These are phyloP conservation scores for Amphipoea lucens DNA, from an alignment of 2,888 invertebrate species.

Conservation along the genomic window DNA sequence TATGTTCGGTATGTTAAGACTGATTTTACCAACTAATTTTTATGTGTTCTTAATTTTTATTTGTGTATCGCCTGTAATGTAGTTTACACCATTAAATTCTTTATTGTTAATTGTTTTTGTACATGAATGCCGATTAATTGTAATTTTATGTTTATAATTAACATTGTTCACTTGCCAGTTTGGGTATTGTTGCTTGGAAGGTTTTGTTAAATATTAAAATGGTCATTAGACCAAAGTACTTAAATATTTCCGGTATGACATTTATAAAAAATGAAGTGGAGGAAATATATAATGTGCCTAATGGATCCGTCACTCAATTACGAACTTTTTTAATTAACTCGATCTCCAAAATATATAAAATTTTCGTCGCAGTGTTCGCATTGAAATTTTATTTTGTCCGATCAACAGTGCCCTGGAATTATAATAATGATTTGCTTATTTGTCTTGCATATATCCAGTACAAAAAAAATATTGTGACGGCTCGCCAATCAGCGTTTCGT, in stretches of 20 bases:
- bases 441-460: conserved; percentile 58
- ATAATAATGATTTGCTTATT: conserved; percentile 59
- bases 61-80: conserved; percentile 66
- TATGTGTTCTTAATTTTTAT: conserved; percentile 74
- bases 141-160: conserved; percentile 61
- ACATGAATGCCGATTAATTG: conserved; percentile 57
- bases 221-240: conserved; percentile 53
- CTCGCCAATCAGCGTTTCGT: conserved; percentile 71
- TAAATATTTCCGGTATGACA: conserved; percentile 46
- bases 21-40: conserved; percentile 79
- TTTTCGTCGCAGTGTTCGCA: conserved; percentile 40
- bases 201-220: conserved; percentile 24
- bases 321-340: conserved; percentile 68
- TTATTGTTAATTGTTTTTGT: conserved; percentile 60
- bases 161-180: conserved; percentile 57
- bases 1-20: conserved; percentile 79
- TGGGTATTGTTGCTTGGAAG: conserved; percentile 58
- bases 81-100: conserved; percentile 51
- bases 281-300: conserved; percentile 57
- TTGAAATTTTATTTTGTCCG: conserved; percentile 46
- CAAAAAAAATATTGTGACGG: conserved; percentile 53
- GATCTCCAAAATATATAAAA: conserved; percentile 57
- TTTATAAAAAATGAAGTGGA: conserved; percentile 46
- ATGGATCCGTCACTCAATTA: conserved; percentile 64
- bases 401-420: conserved; percentile 58